Conservation (phyloP, 1,140 invertebrate species). For the Phthorimaea operculella region DNA sequence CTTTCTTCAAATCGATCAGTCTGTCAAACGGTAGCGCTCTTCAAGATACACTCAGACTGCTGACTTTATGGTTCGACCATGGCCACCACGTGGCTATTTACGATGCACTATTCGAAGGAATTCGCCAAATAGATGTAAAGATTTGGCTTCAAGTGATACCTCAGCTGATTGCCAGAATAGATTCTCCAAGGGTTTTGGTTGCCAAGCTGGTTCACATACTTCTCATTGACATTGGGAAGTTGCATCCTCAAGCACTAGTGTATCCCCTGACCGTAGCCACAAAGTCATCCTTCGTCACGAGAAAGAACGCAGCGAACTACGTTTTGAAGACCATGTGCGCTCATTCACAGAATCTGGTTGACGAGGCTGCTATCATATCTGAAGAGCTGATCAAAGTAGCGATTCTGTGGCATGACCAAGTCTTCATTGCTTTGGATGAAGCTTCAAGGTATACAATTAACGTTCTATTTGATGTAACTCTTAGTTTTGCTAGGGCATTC, state of each 20-base stretch:
- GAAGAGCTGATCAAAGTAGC: constrained; percentile 98
- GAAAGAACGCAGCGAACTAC: constrained; percentile 92
- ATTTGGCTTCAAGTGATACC: constrained; percentile 99
- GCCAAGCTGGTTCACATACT: constrained; percentile 92
- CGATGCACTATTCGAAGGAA: constrained; percentile 91
- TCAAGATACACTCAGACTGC: constrained; percentile 93
- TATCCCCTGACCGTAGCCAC: constrained; percentile 98
- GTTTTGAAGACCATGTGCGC: constrained; percentile 96
- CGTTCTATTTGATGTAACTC: constrained; percentile 2
- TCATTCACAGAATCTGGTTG: constrained; percentile 91
- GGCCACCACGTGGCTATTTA: constrained; percentile 93
- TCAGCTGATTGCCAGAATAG: constrained; percentile 97
- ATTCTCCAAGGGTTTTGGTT: constrained; percentile 89
- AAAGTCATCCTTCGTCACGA: constrained; percentile 87
- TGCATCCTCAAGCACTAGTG: constrained; percentile 91
- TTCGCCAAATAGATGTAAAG: constrained; percentile 94
- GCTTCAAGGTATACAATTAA: constrained; percentile 75
- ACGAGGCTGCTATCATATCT: constrained; percentile 93
- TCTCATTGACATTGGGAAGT: constrained; percentile 93
- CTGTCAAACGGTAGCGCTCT: constrained; percentile 92
- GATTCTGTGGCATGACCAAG: constrained; percentile 99
- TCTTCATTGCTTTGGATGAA: constrained; percentile 98
- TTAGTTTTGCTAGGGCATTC: neutral
- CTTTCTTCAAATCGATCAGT: constrained; percentile 97
- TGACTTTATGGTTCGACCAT: constrained; percentile 96